phyloP scores from a whole-genome alignment of 2,888 invertebrate genomes.

The Asteroscopus sphinx region DNA sequence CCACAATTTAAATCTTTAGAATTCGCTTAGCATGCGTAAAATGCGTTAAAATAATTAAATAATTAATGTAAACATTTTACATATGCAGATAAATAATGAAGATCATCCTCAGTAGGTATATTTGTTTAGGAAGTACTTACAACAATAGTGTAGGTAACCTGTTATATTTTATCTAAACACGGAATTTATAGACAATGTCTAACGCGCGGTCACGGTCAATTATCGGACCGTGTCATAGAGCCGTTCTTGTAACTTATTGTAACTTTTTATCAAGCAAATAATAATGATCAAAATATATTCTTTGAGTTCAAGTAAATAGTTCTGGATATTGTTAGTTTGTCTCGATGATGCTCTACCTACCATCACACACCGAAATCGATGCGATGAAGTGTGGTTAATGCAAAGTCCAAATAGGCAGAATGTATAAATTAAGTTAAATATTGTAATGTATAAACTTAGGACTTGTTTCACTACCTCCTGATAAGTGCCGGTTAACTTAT shows the following conservation, averaged over 20 bases:
- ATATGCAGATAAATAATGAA: too few relatives aligned
- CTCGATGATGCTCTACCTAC: background rate
- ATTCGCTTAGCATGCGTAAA: too few relatives aligned
- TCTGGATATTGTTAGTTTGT: constrained; percentile 16
- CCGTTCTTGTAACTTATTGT: constrained; percentile 57
- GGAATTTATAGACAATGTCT: constrained; percentile 63
- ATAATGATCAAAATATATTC: constrained; percentile 51
- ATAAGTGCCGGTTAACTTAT: too few relatives aligned
- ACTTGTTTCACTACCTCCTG: too few relatives aligned
- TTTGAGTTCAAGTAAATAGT: constrained; percentile 22
- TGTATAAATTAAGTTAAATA: too few relatives aligned
- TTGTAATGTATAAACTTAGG: too few relatives aligned
- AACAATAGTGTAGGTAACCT: constrained; percentile 38
- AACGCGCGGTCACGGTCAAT: constrained; percentile 68
- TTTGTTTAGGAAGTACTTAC: constrained; percentile 41
- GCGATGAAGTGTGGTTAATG: too few relatives aligned
- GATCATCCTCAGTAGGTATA: constrained; percentile 5
- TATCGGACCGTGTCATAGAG: constrained; percentile 67
- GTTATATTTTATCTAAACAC: constrained; percentile 60
- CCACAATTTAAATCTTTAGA: too few relatives aligned
- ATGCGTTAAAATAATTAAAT: too few relatives aligned
- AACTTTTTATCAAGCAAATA: constrained; percentile 61
- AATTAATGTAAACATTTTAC: too few relatives aligned
- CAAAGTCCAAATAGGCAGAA: too few relatives aligned
- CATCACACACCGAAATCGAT: background rate